Evolutionary conservation across 53 echinoderm and acorn worm genomes (phyloP).

Genomic region (Echinometra lucunter): DNA sequence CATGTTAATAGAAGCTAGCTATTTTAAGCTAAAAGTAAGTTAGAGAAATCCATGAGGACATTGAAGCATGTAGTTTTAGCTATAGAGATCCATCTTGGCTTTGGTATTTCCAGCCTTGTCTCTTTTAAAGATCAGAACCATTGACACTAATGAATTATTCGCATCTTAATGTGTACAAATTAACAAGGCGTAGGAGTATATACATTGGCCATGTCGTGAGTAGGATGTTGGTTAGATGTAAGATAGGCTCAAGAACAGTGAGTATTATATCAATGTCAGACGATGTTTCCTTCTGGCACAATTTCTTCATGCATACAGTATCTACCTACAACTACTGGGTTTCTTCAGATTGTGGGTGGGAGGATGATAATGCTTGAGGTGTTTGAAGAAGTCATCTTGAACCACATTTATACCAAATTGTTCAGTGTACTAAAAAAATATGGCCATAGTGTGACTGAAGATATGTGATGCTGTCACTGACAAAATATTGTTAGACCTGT

Average conservation of each 20-base stretch:
- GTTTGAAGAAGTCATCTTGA: no score
- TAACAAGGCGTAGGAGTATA: neutral
- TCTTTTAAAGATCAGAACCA: neutral
- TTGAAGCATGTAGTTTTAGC: neutral
- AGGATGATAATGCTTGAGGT: no score
- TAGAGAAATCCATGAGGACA: neutral
- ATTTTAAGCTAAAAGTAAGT: neutral
- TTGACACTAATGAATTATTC: conserved; percentile 9
- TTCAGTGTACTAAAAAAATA: no score
- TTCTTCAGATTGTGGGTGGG: no score
- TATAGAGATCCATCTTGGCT: neutral
- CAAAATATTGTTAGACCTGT: no score
- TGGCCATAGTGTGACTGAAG: no score
- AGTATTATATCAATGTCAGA: neutral
- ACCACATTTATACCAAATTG: no score
- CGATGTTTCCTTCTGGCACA: neutral
- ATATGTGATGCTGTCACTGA: no score
- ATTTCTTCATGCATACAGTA: no score
- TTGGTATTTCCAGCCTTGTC: neutral
- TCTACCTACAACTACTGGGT: no score
- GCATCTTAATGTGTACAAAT: neutral
- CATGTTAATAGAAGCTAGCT: neutral
- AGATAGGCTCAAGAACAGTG: neutral
- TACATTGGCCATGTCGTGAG: neutral
- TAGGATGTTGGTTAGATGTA: neutral